Base-by-base conservation (phyloP, 2,888 invertebrate genomes). In the Dastarcus helophoroides region DNA sequence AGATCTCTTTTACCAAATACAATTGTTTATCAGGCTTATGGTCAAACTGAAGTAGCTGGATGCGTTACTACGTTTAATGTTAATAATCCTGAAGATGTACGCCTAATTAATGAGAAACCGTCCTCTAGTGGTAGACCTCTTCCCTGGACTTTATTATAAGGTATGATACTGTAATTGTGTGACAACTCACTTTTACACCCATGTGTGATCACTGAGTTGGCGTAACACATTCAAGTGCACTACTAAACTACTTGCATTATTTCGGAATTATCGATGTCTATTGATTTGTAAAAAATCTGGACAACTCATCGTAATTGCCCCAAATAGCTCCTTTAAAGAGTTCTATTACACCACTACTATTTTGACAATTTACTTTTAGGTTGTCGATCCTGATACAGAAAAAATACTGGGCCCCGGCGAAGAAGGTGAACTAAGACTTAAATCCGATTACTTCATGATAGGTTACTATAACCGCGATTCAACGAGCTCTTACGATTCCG, bases 361-460 rank as follows among this genome's bases (percentile, higher is more conserved):
- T n/a, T n/a, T n/a, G n/a, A n/a, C 19, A 17, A 17, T 6, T 17
- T 15, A 12, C 11, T 60, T 59, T 9, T 47, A 68, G 68, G 40
- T 69, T 14, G 47, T 65, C 6, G 50, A 67, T 29, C 36, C 50
- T 2, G 62, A 62, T 8, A 66, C 61, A 0, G 52, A 56, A 36
- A 47, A 61, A 45, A 60, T 63, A 13, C 37, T 51, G 3, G 66
- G 67, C 23, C 58, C 67, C 2, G 62, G 67, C 35, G 42, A 58
- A 9, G 48, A 54, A 1, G 71, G 71, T 11, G 71, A 71, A 42
- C 42, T 71, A 6, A 64, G 68, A 58, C 4, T 69, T 2, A 67
- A 64, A 52, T 61, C 44, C 3, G 40, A 47, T 13, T 25, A 10
- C 2, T 5, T 38, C 14, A 51, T 56, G 38, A 48, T 63, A 55